Evolutionary conservation across 2,797 vertebrate species (phyloP).

Genomic region (Hyperoplus immaculatus): DNA sequence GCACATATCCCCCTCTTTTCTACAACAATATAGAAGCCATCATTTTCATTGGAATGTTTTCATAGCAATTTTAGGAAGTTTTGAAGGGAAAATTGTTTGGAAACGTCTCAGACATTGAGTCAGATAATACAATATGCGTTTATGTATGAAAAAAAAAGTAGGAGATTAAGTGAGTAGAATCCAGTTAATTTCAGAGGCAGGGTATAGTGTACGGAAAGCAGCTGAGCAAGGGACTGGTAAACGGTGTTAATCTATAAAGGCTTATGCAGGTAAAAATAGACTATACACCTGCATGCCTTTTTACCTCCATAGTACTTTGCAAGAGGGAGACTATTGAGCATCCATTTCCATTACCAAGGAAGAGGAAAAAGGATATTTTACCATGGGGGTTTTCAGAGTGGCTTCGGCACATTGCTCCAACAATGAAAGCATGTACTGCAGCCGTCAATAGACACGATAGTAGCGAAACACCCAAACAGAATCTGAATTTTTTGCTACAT

Average conservation of each 20-base stretch:
- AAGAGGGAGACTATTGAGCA: slow-evolving; percentile 60
- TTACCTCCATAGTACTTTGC: slow-evolving; percentile 69
- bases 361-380: slow-evolving; percentile 62
- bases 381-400: slow-evolving; percentile 44
- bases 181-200: slow-evolving; percentile 80
- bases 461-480: slow-evolving; percentile 11
- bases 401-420: slow-evolving; percentile 51
- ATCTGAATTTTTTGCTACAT: slow-evolving; percentile 39
- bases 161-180: slow-evolving; percentile 77
- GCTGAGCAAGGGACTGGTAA: slow-evolving; percentile 72
- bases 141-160: slow-evolving; percentile 62
- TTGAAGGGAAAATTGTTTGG: slow-evolving; percentile 74
- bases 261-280: slow-evolving; percentile 82
- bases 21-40: slow-evolving; percentile 78
- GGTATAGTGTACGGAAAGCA: slow-evolving; percentile 65
- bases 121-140: slow-evolving; percentile 75
- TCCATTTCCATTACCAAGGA: slow-evolving; percentile 66
- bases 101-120: slow-evolving; percentile 75
- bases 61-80: slow-evolving; percentile 69
- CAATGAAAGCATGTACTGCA: slow-evolving; percentile 32
- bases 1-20: slow-evolving; percentile 58
- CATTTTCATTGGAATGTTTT: slow-evolving; percentile 72
- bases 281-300: slow-evolving; percentile 78
- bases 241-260: slow-evolving; percentile 83
- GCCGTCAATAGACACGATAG: slow-evolving; percentile 26